Conservation (phyloP, 53 echinoderm and acorn worm species). For the Actinopyga echinites region DNA sequence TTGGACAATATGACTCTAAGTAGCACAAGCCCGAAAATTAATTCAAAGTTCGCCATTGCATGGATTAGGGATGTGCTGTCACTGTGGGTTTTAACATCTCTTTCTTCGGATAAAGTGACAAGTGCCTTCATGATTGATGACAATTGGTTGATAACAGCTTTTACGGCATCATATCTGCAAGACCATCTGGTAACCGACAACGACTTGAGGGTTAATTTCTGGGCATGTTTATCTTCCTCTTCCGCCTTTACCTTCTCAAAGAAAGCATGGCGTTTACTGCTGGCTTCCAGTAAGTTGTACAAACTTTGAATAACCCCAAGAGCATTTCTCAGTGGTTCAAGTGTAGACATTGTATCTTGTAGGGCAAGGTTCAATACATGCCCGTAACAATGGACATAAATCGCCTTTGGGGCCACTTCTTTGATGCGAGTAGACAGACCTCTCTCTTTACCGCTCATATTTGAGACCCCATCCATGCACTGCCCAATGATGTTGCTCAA, state of each 20-base stretch:
- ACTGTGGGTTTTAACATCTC: too few species aligned
- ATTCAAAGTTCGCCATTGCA: too few species aligned
- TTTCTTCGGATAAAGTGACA: too few species aligned
- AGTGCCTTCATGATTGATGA: background rate
- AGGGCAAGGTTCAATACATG: background rate
- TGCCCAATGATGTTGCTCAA: background rate
- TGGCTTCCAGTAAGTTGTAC: background rate
- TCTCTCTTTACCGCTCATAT: background rate
- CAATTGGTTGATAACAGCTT: conserved; percentile 1
- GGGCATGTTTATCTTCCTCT: background rate
- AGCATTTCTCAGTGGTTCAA: conserved; percentile 2
- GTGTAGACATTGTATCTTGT: background rate
- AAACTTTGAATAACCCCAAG: background rate
- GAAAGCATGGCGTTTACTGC: conserved; percentile 1
- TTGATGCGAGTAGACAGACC: background rate
- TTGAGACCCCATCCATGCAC: background rate
- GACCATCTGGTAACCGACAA: background rate
- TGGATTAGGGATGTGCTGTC: too few species aligned
- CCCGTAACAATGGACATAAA: background rate
- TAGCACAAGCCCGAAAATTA: too few species aligned
- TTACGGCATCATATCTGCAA: background rate
- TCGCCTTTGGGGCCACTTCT: background rate
- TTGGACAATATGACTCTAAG: too few species aligned
- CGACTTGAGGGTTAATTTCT: background rate
- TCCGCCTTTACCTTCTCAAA: background rate